phyloP scores from a whole-genome alignment of 1,140 invertebrate species.

The Xylocopa sonorina region DNA sequence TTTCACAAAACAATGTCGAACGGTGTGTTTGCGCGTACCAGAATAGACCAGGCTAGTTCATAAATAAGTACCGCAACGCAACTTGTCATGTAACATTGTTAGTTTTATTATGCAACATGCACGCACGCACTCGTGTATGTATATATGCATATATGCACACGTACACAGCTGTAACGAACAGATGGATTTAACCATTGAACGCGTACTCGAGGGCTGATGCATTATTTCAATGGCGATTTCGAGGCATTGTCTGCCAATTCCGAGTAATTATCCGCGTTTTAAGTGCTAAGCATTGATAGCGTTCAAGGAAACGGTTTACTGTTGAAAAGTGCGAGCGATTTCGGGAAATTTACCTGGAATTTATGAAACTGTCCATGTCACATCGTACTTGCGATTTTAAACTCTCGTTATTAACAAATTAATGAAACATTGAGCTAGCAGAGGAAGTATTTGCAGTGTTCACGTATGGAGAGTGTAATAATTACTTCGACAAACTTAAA shows the following conservation, averaged over 20 bases:
- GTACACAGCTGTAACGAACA: too few species aligned
- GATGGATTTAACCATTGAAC: constrained; percentile 1
- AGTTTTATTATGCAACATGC: background rate
- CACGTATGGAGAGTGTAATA: too few species aligned
- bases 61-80: background rate
- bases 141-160: too few species aligned
- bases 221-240: background rate
- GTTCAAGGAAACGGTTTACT: background rate
- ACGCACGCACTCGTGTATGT: too few species aligned
- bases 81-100: constrained; percentile 4
- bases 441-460: too few species aligned
- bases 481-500: too few species aligned
- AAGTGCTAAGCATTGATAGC: background rate
- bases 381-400: background rate
- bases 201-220: background rate
- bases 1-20: background rate
- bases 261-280: background rate
- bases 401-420: too few species aligned
- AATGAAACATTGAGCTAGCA: too few species aligned
- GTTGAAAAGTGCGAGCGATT: background rate
- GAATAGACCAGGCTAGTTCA: background rate
- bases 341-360: too few species aligned
- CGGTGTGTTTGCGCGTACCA: background rate
- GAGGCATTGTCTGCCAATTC: background rate
- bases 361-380: too few species aligned